Conservation (phyloP, 2,797 vertebrate genomes). For the Chelidonichthys spinosus region DNA sequence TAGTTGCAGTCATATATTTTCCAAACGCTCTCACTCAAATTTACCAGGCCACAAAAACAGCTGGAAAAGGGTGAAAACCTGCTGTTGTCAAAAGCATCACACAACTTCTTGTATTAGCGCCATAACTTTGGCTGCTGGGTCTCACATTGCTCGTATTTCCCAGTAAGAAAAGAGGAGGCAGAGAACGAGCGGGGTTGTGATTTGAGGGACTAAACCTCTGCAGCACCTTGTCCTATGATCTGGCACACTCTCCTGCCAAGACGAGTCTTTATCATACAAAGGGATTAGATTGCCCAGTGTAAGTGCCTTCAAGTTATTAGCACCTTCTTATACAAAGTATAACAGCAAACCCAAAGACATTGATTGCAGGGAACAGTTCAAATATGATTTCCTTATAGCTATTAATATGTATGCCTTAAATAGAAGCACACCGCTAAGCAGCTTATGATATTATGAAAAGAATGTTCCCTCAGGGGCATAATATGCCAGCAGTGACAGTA, state of each 20-base stretch:
- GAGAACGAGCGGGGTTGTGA: constrained; percentile 64
- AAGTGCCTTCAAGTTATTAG: constrained; percentile 89
- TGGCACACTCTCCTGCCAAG: constrained; percentile 78
- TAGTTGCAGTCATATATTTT: background rate
- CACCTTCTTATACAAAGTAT: constrained; percentile 90
- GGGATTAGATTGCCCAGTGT: constrained; percentile 87
- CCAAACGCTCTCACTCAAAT: constrained; percentile 9
- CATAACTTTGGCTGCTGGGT: constrained; percentile 48
- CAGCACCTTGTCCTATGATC: constrained; percentile 85
- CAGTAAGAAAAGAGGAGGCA: constrained; percentile 56
- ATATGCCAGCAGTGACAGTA: constrained; percentile 91
- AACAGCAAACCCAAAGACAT: constrained; percentile 89
- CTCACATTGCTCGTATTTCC: constrained; percentile 60
- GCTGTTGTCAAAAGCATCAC: constrained; percentile 56
- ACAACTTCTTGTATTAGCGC: constrained; percentile 64
- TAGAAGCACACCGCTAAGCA: constrained; percentile 92
- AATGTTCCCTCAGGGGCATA: constrained; percentile 92
- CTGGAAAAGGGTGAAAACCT: constrained; percentile 39
- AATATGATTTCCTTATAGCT: constrained; percentile 92
- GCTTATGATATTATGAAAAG: constrained; percentile 94
- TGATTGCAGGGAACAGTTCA: constrained; percentile 90
- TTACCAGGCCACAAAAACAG: constrained; percentile 3
- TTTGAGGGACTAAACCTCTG: constrained; percentile 79
- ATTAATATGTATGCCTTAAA: constrained; percentile 94
- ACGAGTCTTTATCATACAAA: constrained; percentile 85